Evolutionary conservation across 2,797 vertebrate genomes (phyloP).

Genomic region (Coendou prehensilis): DNA sequence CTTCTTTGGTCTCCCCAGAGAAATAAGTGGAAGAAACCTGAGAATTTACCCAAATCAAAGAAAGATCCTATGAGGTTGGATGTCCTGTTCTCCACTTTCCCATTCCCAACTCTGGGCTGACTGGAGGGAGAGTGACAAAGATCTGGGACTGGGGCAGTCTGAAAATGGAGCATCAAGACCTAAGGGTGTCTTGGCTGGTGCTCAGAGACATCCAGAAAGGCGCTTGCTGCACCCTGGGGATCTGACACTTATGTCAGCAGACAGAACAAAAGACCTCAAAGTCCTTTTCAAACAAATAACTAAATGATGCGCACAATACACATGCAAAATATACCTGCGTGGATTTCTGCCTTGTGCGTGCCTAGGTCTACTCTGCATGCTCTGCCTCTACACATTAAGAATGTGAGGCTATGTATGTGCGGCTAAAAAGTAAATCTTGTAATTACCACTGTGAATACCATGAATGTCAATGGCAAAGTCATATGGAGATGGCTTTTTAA

Average conservation of each 20-base stretch:
- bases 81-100: not conserved
- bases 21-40: constrained; percentile 24
- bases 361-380: not conserved
- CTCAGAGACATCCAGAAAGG: not conserved
- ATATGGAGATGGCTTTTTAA: not conserved
- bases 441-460: not conserved
- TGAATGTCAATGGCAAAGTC: not conserved
- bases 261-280: constrained; percentile 67
- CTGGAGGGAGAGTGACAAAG: not conserved
- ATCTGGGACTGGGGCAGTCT: too few species aligned
- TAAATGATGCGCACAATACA: constrained; percentile 20
- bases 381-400: not conserved
- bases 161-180: not conserved
- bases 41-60: not conserved
- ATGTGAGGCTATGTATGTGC: not conserved
- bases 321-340: not conserved
- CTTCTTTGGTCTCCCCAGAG: not conserved
- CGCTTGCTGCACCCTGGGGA: not conserved
- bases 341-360: not conserved
- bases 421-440: not conserved
- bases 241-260: constrained; percentile 56
- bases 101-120: not conserved
- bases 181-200: not conserved
- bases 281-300: constrained; percentile 79
- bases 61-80: not conserved